These are phyloP conservation scores for Euphydryas editha DNA, from an alignment of 2,888 invertebrate species.

Conservation along the genomic window DNA sequence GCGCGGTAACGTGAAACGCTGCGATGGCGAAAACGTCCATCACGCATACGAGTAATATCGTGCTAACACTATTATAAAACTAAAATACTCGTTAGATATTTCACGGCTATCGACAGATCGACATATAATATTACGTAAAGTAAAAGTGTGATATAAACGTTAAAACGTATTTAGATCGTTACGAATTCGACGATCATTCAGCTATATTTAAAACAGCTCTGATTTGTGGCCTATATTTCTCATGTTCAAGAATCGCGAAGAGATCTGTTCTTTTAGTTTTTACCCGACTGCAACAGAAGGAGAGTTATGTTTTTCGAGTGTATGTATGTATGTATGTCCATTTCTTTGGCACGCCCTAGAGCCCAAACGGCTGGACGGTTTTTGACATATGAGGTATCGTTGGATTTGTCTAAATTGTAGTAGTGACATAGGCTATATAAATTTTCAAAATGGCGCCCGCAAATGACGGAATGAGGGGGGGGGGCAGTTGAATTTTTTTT, in stretches of 20 bases:
- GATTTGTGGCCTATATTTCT: neutral
- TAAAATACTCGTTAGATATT: conserved; percentile 25
- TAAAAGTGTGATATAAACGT: conserved; percentile 12
- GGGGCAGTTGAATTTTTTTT: too few species aligned
- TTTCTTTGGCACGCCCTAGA: too few species aligned
- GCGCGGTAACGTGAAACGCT: conserved; percentile 59
- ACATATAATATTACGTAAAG: conserved; percentile 30
- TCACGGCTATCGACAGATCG: conserved; percentile 5
- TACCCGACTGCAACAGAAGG: too few species aligned
- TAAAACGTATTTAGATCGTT: neutral
- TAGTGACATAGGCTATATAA: too few species aligned
- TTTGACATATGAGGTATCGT: too few species aligned
- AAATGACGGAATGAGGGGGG: too few species aligned
- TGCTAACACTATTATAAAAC: conserved; percentile 38
- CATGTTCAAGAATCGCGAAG: neutral
- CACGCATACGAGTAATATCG: conserved; percentile 33
- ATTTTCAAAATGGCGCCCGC: too few species aligned
- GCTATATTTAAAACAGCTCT: neutral
- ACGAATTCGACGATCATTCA: neutral
- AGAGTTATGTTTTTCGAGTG: too few species aligned
- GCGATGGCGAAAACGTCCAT: conserved; percentile 44
- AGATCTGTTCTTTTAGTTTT: neutral
- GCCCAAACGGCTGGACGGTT: too few species aligned
- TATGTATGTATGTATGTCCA: too few species aligned
- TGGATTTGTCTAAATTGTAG: too few species aligned